Base-by-base conservation (phyloP, 2,888 invertebrate species). In the Sphaerophoria rueppellii region DNA sequence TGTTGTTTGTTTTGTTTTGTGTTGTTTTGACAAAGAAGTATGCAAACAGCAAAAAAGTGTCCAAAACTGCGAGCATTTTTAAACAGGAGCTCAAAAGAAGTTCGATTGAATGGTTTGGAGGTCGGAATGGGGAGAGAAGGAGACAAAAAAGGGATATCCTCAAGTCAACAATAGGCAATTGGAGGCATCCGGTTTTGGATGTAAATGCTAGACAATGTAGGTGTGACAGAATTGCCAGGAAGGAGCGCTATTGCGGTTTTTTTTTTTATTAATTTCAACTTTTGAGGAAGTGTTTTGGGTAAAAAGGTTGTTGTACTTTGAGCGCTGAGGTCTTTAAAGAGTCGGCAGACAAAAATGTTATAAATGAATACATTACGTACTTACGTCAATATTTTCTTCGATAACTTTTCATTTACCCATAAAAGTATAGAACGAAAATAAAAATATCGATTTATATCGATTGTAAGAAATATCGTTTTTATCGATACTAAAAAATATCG, bases 121-220 rank as follows among this genome's bases (percentile, higher is more conserved):
- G 58, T 32, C 4, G 11, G 57, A 11, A 2, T 0, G 32, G 43
- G 5, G 7, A 16, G 12, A 6, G 57, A 4, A 5, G 14, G 32
- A 52, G 67, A 76, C 75, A 72, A 72, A 79, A 75, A 75, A 72
- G 79, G 79, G 79, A 9, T 65, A 43, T 34, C 71, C 52, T 37
- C 2, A 11, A 37, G 14, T 37, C 67, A 83, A 83, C 83, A 83
- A 83, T 83, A 67, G 83, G 52, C 72, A 83, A 83, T 83, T 83
- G 75, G 46, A 32, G 14, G 72, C 72, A 83, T 76, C 83, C 83
- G 79, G 79, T 79, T 83, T 76, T 67, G 79, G 67, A 72, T 57
- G 61, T 63, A 75, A 76, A 72, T 61, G 74, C 65, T 75, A 60
- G 82, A 75, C 65, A 71, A 75, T 67, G 78, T 34, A 37, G 52